Evolutionary conservation across 2,797 vertebrate genomes (phyloP).

Genomic region (Strix occidentalis): DNA sequence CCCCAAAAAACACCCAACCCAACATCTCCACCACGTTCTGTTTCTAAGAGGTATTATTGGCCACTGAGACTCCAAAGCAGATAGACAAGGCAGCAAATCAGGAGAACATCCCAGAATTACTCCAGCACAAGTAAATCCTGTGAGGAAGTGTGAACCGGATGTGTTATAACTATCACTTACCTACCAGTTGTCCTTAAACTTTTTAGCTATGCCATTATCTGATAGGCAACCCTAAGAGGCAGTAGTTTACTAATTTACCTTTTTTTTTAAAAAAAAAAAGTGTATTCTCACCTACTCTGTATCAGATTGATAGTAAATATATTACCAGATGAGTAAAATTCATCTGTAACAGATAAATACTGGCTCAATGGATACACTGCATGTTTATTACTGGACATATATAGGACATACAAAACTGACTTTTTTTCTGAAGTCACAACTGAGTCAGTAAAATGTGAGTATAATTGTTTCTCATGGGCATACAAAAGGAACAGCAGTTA

Average conservation of each 20-base stretch:
- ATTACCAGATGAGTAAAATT: not conserved
- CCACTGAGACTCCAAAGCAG: not conserved
- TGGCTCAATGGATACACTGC: not conserved
- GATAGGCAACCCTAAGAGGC: not conserved
- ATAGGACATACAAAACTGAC: not conserved
- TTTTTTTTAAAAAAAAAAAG: not conserved
- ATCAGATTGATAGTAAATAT: not conserved
- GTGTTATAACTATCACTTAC: not conserved
- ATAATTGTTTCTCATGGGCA: not conserved
- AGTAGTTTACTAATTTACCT: not conserved
- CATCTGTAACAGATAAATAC: not conserved
- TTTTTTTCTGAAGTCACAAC: not conserved
- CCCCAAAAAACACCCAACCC: not conserved
- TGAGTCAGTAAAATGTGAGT: not conserved
- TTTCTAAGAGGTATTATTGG: not conserved
- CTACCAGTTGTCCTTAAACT: not conserved
- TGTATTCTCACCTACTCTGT: not conserved
- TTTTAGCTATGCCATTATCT: not conserved
- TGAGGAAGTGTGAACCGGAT: not conserved
- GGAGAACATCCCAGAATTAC: not conserved
- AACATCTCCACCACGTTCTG: not conserved
- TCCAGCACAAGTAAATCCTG: not conserved
- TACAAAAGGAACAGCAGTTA: not conserved
- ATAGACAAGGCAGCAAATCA: not conserved
- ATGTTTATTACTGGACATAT: not conserved